Evolutionary conservation across 2,888 invertebrate species (phyloP), one percentile per base, ranked within the genome.

Genomic region (Microplitis manilae): DNA sequence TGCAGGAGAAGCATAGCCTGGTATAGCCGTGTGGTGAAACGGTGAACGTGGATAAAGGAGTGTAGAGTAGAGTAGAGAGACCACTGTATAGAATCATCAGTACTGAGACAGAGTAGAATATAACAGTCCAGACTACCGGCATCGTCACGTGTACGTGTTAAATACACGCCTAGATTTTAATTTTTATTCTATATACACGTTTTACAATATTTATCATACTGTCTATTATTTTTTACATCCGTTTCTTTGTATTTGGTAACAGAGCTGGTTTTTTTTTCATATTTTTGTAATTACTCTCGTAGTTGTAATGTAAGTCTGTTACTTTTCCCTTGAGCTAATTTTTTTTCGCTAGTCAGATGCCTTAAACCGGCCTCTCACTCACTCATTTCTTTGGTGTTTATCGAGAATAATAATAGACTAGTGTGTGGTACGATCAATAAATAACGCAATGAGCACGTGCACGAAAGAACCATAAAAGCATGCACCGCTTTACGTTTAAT

Each of bases 41-140:
- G 79, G 80, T 79, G 73, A 62, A 73, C 50, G 7, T 41, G 39
- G 73, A 69, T 39, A 70, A 73, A 50, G 64, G 38, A 65, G 62
- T 40, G 59, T 38, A 40, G 60, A 69, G 71, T 70, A 61, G 61
- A 73, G 20, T n/a, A 30, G 59, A 70, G 20, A 20, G 70, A 50
- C 30, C 30, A 30, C 72, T 15, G 38, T 39, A 73, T 39, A 39
- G 64, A 38, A 13, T 59, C 5, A 40, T 39, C 17, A 64, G 60
- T 38, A 77, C 72, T 68, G 72, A 72, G 72, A 73, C 69, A 77
- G 78, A 62, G 68, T 83, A 84, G 83, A 85, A 85, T 87, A 87
- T 86, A 87, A 84, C 86, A 85, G 79, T 85, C 84, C 87, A 88
- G 87, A 87, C 87, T 85, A 87, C 86, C 85, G 41, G 30, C 39